phyloP scores from a whole-genome alignment of 2,113 vertebrate species.

The Rhipidura dahli region DNA sequence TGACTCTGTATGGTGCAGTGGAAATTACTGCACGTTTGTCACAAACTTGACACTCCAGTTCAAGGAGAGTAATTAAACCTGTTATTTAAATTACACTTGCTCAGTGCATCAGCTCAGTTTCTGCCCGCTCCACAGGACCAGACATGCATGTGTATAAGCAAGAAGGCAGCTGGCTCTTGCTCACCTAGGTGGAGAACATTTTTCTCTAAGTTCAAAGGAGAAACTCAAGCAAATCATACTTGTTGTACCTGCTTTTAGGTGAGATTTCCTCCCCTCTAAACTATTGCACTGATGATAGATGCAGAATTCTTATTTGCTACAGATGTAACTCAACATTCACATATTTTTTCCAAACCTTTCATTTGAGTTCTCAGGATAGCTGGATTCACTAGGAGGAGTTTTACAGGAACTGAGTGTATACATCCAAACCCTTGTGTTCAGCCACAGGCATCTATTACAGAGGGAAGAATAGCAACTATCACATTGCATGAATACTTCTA shows the following conservation, averaged over 20 bases:
- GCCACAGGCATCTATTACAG: neutral
- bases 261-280: neutral
- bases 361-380: neutral
- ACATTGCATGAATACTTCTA: neutral
- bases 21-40: neutral
- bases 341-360: neutral
- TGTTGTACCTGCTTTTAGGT: neutral
- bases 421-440: neutral
- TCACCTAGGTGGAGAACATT: conserved; percentile 3
- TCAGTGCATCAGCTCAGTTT: conserved; percentile 7
- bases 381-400: neutral
- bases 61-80: conserved; percentile 25
- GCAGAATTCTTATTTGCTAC: neutral
- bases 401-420: neutral
- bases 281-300: neutral
- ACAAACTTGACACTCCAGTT: conserved; percentile 40
- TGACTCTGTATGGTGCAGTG: neutral
- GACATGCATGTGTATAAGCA: neutral
- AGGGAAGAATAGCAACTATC: neutral
- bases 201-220: conserved; percentile 33
- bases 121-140: conserved; percentile 1
- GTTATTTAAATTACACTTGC: conserved; percentile 9
- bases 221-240: neutral
- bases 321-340: neutral
- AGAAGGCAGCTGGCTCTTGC: neutral